Conservation (phyloP, 1,140 invertebrate genomes). For the Andricus grossulariae region DNA sequence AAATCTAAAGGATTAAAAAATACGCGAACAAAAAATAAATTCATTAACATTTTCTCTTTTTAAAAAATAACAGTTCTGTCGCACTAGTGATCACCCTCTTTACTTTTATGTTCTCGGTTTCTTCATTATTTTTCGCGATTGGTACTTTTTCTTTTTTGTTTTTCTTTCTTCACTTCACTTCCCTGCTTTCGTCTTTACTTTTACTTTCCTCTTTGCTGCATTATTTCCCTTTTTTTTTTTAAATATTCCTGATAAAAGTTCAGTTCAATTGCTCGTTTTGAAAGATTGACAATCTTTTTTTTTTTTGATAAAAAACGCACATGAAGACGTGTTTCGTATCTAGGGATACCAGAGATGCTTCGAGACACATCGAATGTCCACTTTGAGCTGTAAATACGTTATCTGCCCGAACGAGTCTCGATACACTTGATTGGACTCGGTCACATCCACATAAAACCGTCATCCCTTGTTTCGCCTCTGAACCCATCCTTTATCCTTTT, state of each 20-base stretch:
- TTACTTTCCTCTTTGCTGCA: too few species aligned
- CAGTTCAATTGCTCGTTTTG: neutral
- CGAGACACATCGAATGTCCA: constrained; percentile 44
- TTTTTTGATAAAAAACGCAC: constrained; percentile 8
- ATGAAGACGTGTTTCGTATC: constrained; percentile 22
- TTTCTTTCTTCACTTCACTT: too few species aligned
- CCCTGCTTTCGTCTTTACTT: too few species aligned
- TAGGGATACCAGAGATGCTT: constrained; percentile 34
- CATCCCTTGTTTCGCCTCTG: neutral
- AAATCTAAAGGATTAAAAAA: too few species aligned
- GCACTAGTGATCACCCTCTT: too few species aligned
- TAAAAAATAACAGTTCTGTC: too few species aligned
- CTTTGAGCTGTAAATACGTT: constrained; percentile 64
- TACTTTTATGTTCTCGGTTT: too few species aligned
- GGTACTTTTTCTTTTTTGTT: too few species aligned
- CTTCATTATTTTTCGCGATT: neutral
- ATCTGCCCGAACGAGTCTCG: constrained; percentile 55
- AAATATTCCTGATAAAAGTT: constrained; percentile 6
- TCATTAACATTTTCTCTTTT: too few species aligned
- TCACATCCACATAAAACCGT: constrained; percentile 19
- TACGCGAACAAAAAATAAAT: too few species aligned
- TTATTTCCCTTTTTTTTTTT: constrained; percentile 15
- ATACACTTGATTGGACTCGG: constrained; percentile 26
- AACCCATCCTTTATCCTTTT: neutral
- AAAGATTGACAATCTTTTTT: neutral